Evolutionary conservation across 1,140 invertebrate genomes (phyloP).

Genomic region (Gonatopus flavifemur): DNA sequence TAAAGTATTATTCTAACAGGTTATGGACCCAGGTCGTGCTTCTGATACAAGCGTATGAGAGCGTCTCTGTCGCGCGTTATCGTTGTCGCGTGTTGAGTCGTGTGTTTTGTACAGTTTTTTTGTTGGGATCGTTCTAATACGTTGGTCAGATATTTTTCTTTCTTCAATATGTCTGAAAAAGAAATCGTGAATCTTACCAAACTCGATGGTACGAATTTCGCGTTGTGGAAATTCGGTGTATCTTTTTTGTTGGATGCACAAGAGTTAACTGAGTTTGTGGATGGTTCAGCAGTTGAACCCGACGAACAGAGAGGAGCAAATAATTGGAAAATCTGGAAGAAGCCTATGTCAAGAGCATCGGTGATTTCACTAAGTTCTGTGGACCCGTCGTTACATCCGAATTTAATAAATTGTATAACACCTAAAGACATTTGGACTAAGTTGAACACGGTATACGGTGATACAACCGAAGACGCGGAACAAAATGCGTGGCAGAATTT

Average conservation of each 20-base stretch:
- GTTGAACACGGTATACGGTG: neutral
- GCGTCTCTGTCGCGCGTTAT: no score
- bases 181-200: neutral
- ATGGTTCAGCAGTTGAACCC: neutral
- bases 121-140: no score
- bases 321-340: neutral
- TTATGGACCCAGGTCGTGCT: no score
- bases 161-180: constrained; percentile 2
- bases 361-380: constrained; percentile 3
- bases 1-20: no score
- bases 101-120: no score
- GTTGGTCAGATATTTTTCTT: no score
- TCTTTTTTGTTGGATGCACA: neutral
- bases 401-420: constrained; percentile 11
- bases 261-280: neutral
- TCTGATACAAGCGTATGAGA: no score
- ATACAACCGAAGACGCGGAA: constrained; percentile 2
- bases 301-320: neutral
- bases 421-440: constrained; percentile 3
- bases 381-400: neutral
- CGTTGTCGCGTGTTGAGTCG: no score
- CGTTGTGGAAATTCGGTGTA: constrained; percentile 3
- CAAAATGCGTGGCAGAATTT: constrained; percentile 7
- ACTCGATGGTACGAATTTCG: neutral
- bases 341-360: neutral